These are phyloP conservation scores for Turdus rufiventris DNA, from an alignment of 2,113 vertebrate genomes.

Conservation along the genomic window DNA sequence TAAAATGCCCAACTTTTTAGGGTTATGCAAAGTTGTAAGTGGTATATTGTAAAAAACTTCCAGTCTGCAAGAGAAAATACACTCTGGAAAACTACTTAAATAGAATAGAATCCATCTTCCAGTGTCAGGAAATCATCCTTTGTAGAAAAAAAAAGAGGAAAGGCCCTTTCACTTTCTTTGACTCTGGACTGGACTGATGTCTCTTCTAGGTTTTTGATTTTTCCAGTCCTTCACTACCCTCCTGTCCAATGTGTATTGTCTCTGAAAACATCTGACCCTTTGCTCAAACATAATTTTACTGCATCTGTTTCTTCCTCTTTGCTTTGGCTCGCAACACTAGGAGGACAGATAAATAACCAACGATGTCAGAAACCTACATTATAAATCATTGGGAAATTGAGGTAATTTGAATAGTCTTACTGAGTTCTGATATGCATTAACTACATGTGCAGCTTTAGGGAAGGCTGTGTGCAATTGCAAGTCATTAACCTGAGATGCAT, in stretches of 20 bases:
- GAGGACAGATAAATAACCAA: conserved; percentile 26
- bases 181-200: background rate
- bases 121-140: conserved; percentile 23
- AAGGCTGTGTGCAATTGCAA: background rate
- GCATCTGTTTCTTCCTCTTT: conserved; percentile 16
- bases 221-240: background rate
- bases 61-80: conserved; percentile 37
- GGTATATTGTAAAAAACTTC: conserved; percentile 49
- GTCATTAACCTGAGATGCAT: conserved; percentile 42
- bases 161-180: background rate
- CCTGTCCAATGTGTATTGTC: background rate
- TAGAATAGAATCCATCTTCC: conserved; percentile 53
- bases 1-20: background rate
- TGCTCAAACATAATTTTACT: background rate
- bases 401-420: conserved; percentile 25
- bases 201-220: background rate
- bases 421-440: conserved; percentile 14
- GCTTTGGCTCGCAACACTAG: background rate
- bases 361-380: background rate
- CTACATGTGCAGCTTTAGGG: background rate
- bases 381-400: conserved; percentile 45
- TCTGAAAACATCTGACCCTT: background rate
- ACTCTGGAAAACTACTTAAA: conserved; percentile 71
- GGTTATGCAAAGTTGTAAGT: conserved; percentile 35
- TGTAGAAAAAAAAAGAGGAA: conserved; percentile 6